phyloP scores from a whole-genome alignment of 2,113 vertebrate species.

The Planiliza haematocheilus region DNA sequence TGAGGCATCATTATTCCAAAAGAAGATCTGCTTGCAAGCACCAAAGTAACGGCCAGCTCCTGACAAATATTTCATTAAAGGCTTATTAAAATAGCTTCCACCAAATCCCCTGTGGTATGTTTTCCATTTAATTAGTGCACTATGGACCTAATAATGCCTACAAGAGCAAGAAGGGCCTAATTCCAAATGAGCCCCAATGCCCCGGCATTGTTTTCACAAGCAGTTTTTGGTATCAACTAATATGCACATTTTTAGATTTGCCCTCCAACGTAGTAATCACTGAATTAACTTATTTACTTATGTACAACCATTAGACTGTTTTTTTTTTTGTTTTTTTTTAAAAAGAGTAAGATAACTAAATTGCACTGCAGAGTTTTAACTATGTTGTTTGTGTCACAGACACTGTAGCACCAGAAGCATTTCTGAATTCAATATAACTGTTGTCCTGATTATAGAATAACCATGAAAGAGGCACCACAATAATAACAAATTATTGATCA shows the following conservation, averaged over 20 bases:
- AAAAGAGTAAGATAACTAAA: slow-evolving; percentile 20
- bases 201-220: background rate
- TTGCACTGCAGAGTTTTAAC: background rate
- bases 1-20: slow-evolving; percentile 54
- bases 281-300: background rate
- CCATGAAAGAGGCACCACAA: background rate
- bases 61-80: slow-evolving; percentile 72
- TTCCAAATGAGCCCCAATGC: slow-evolving; percentile 31
- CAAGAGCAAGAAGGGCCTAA: slow-evolving; percentile 38
- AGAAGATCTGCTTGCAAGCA: slow-evolving; percentile 53
- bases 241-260: background rate
- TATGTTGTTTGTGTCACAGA: background rate
- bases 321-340: background rate
- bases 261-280: background rate
- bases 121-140: slow-evolving; percentile 58
- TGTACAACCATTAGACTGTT: no score
- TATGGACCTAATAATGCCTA: slow-evolving; percentile 39
- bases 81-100: slow-evolving; percentile 71
- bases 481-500: slow-evolving; percentile 1
- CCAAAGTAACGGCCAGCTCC: slow-evolving; percentile 45
- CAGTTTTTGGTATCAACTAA: background rate
- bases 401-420: background rate
- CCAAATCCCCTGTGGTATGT: slow-evolving; percentile 71
- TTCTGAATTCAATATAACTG: slow-evolving; percentile 18
- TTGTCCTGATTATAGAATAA: slow-evolving; percentile 11